Percentiles rank a stretch among this genome's conserved stretches.
phyloP scores from a whole-genome alignment of 35 echinoderm and acorn worm species.

The Patiria miniata region DNA sequence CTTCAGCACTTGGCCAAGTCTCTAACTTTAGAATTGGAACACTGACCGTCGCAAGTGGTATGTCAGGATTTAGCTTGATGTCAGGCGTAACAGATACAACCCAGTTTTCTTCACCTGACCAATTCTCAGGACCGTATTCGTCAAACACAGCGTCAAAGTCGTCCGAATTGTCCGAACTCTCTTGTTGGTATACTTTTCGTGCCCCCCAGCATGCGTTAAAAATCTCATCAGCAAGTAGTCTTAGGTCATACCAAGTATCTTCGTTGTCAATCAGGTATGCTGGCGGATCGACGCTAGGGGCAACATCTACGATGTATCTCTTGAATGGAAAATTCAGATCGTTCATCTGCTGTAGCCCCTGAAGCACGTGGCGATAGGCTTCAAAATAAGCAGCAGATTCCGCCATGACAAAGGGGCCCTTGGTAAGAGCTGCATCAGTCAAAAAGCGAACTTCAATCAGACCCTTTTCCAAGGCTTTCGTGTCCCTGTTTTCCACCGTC shows the following conservation, averaged over 20 bases:
- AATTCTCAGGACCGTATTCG: too few relatives aligned
- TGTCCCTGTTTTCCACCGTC: slow-evolving; percentile 58
- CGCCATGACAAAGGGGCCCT: slow-evolving; percentile 59
- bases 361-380: slow-evolving; percentile 74
- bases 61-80: neutral
- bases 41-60: neutral
- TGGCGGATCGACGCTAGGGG: slow-evolving; percentile 26
- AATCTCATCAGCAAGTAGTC: neutral
- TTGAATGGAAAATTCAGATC: slow-evolving; percentile 32
- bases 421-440: neutral
- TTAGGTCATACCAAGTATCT: slow-evolving; percentile 18
- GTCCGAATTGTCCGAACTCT: neutral
- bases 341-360: slow-evolving; percentile 61
- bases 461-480: slow-evolving; percentile 33
- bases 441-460: slow-evolving; percentile 28
- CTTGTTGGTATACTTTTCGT: neutral
- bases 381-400: slow-evolving; percentile 88
- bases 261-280: slow-evolving; percentile 27
- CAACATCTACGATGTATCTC: slow-evolving; percentile 50
- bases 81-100: too few relatives aligned
- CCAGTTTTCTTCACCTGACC: too few relatives aligned
- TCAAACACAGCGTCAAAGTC: too few relatives aligned
- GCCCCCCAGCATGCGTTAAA: too few relatives aligned
- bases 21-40: slow-evolving; percentile 21
- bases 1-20: slow-evolving; percentile 51